These are phyloP conservation scores for Myoxocephalus aenaeus DNA, from an alignment of 2,797 vertebrate species.

Conservation along the genomic window DNA sequence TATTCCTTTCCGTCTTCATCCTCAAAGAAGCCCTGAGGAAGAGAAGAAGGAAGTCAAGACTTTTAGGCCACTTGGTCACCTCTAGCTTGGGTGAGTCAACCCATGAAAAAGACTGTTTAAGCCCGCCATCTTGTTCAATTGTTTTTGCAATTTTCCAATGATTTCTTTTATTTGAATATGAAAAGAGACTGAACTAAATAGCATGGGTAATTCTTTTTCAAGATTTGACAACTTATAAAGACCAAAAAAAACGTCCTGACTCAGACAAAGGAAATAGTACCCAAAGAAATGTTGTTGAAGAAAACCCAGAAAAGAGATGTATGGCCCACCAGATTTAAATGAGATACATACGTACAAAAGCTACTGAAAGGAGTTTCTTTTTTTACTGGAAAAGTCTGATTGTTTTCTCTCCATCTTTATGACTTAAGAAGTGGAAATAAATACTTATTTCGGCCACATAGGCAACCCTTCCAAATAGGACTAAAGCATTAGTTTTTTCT, in stretches of 20 bases:
- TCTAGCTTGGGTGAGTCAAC: background rate
- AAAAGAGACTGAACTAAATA: background rate
- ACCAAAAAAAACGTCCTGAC: background rate
- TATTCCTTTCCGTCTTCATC: constrained; percentile 99
- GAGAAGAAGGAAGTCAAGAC: background rate
- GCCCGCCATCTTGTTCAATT: background rate
- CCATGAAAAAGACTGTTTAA: background rate
- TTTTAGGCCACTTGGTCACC: background rate
- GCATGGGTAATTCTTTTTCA: background rate
- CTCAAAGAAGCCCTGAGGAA: constrained; percentile 94
- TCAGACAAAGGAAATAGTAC: background rate
- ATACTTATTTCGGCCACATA: background rate
- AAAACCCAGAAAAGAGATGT: background rate
- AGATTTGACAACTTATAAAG: background rate
- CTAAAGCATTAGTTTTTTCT: background rate
- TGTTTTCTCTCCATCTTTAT: too few relatives aligned
- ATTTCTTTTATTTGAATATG: background rate
- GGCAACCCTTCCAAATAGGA: background rate
- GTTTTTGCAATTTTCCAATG: background rate
- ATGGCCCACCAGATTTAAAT: background rate
- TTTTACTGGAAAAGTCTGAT: background rate
- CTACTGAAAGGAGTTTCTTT: background rate
- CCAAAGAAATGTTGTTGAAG: background rate
- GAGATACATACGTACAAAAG: background rate
- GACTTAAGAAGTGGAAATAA: too few relatives aligned